Percentiles rank a stretch among this genome's conserved stretches.
These are phyloP conservation scores for Apotomis capreana DNA, from an alignment of 2,888 invertebrate genomes.

Conservation along the genomic window DNA sequence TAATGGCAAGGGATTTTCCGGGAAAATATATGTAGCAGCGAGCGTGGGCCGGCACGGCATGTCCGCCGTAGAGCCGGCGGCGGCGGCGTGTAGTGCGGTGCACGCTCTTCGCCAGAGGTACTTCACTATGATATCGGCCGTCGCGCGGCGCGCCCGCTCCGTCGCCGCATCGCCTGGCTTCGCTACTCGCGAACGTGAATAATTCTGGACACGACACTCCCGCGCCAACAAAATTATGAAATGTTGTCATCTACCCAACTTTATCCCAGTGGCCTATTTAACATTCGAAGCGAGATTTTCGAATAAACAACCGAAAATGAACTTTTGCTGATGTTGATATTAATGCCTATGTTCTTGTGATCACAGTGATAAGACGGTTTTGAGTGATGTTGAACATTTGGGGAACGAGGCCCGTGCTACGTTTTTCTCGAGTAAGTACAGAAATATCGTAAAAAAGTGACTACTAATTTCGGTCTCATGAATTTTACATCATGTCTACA, in stretches of 20 bases:
- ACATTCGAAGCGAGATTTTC: constrained; percentile 50
- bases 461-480: neutral
- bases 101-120: constrained; percentile 45
- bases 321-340: constrained; percentile 49
- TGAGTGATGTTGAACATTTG: constrained; percentile 50
- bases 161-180: constrained; percentile 2
- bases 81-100: constrained; percentile 16
- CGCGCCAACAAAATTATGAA: constrained; percentile 57
- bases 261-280: constrained; percentile 50
- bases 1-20: constrained; percentile 5
- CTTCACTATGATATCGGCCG: constrained; percentile 64
- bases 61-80: constrained; percentile 11
- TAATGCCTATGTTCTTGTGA: constrained; percentile 47
- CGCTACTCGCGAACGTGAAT: constrained; percentile 52
- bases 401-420: constrained; percentile 39
- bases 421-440: constrained; percentile 24
- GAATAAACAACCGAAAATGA: constrained; percentile 51
- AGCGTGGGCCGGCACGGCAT: constrained; percentile 16
- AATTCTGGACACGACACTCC: constrained; percentile 56
- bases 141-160: constrained; percentile 58
- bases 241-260: constrained; percentile 54
- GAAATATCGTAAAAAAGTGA: neutral
- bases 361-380: constrained; percentile 52
- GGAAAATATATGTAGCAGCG: constrained; percentile 16
- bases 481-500: constrained; percentile 8